These are phyloP conservation scores for Pseudorectes ferrugineus DNA, from an alignment of 2,113 vertebrate genomes.

Conservation along the genomic window DNA sequence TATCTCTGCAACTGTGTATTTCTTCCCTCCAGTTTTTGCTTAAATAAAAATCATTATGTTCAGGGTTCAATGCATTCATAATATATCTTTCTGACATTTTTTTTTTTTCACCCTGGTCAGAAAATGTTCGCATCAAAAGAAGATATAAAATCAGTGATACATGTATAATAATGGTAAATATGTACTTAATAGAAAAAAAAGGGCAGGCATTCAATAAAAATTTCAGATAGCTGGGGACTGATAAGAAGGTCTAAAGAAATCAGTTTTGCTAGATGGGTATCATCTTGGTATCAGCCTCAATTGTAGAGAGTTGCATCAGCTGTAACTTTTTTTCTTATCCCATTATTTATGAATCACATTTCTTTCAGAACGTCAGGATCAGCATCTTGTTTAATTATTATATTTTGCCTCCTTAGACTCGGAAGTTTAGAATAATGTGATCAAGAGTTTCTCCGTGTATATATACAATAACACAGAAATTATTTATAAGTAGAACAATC, in stretches of 20 bases:
- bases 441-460: neutral
- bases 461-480: neutral
- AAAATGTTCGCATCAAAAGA: neutral
- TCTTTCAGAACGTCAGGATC: neutral
- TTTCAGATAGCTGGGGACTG: neutral
- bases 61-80: neutral
- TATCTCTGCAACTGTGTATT: neutral
- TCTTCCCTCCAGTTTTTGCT: neutral
- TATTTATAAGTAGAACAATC: conserved; percentile 27
- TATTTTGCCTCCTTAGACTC: neutral
- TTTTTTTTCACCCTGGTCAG: neutral
- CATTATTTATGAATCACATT: neutral
- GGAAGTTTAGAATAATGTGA: neutral
- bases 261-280: neutral
- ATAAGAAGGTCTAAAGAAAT: neutral
- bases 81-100: neutral
- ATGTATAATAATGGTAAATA: neutral
- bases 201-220: neutral
- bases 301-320: neutral
- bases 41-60: neutral
- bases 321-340: neutral
- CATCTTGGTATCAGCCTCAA: neutral
- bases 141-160: neutral
- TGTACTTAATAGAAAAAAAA: neutral
- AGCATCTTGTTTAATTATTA: neutral